Percentiles rank a stretch among this genome's conserved stretches.
Evolutionary conservation across 2,888 invertebrate genomes (phyloP).

Genomic region (Byasa hedistus): DNA sequence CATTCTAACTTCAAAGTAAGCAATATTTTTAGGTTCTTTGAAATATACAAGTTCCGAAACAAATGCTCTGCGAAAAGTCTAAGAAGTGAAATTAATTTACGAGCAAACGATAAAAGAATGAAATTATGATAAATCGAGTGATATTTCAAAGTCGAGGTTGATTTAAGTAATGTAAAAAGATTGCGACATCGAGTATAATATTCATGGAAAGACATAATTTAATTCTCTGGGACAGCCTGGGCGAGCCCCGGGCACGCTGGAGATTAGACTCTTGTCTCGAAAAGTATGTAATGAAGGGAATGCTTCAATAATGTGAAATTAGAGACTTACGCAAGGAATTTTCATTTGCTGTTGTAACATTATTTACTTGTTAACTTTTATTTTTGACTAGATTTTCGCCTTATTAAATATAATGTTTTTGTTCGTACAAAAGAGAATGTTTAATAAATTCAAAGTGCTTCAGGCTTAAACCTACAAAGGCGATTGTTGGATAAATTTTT

Average conservation of each 20-base stretch:
- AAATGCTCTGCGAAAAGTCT: slow-evolving; percentile 2
- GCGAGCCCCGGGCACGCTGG: slow-evolving; percentile 46
- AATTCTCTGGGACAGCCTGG: slow-evolving; percentile 65
- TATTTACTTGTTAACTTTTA: slow-evolving; percentile 16
- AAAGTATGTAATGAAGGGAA: slow-evolving; percentile 68
- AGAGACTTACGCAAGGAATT: slow-evolving; percentile 57
- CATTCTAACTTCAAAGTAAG: too few relatives aligned
- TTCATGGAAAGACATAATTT: slow-evolving; percentile 78
- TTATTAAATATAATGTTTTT: background rate
- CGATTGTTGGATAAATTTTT: too few relatives aligned
- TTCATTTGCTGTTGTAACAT: slow-evolving; percentile 45
- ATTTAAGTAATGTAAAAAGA: slow-evolving; percentile 59
- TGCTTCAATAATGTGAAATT: slow-evolving; percentile 64
- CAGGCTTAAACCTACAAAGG: background rate
- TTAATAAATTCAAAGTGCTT: background rate
- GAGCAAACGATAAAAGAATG: slow-evolving; percentile 22
- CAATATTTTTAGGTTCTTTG: too few relatives aligned
- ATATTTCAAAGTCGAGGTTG: slow-evolving; percentile 50
- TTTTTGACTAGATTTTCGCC: background rate
- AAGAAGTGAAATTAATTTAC: slow-evolving; percentile 21
- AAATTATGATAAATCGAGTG: slow-evolving; percentile 49
- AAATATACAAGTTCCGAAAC: background rate
- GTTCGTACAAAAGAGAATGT: slow-evolving; percentile 2
- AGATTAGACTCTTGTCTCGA: slow-evolving; percentile 68
- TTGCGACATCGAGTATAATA: slow-evolving; percentile 71